These are phyloP conservation scores for Araneus ventricosus DNA, from an alignment of 1,140 invertebrate genomes.

Conservation along the genomic window DNA sequence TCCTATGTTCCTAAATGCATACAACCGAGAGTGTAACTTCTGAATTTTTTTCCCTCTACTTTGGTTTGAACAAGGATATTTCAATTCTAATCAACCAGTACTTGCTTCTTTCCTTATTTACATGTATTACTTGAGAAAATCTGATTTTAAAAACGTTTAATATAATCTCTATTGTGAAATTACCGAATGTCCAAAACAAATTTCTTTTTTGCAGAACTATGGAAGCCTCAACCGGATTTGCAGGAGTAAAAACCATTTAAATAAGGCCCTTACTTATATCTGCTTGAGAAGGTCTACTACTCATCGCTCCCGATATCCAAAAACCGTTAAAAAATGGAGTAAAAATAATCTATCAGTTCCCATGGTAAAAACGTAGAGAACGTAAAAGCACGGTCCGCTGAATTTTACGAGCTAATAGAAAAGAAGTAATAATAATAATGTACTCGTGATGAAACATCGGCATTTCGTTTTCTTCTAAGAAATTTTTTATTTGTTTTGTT, in stretches of 20 bases:
- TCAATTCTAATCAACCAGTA: too few relatives aligned
- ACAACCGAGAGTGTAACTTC: too few relatives aligned
- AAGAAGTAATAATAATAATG: slow-evolving; percentile 35
- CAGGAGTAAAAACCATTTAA: neutral
- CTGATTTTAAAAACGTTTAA: too few relatives aligned
- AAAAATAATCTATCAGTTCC: slow-evolving; percentile 50
- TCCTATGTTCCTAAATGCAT: too few relatives aligned
- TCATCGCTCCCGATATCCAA: slow-evolving; percentile 50
- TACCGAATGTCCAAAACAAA: neutral
- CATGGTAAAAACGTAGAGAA: slow-evolving; percentile 43
- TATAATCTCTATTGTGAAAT: too few relatives aligned
- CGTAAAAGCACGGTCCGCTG: slow-evolving; percentile 18
- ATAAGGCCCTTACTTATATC: neutral
- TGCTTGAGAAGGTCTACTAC: slow-evolving; percentile 18
- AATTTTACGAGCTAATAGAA: slow-evolving; percentile 49
- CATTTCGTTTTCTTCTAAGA: slow-evolving; percentile 55
- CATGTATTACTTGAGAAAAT: too few relatives aligned
- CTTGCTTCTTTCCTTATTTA: too few relatives aligned
- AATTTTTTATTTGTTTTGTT: neutral
- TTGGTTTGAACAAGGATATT: too few relatives aligned
- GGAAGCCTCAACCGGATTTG: slow-evolving; percentile 15
- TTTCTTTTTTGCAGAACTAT: neutral
- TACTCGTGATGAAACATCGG: neutral
- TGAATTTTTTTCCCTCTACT: too few relatives aligned
- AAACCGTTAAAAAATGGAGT: slow-evolving; percentile 49